Evolutionary conservation across 2,888 invertebrate genomes (phyloP).

Genomic region (Atherix ibis): DNA sequence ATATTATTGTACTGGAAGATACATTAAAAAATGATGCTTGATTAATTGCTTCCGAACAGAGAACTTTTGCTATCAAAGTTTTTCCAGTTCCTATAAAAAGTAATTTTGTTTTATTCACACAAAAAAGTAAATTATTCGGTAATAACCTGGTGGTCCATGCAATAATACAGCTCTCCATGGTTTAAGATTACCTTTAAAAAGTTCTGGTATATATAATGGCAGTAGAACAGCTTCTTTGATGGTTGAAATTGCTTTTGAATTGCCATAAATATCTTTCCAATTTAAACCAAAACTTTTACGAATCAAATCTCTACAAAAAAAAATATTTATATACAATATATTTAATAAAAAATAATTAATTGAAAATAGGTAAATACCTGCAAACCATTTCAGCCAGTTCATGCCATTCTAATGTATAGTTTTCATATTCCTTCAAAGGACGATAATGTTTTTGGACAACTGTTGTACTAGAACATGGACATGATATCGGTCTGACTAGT

Average conservation of each 20-base stretch:
- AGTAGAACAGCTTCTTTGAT: slow-evolving; percentile 79
- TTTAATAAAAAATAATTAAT: background rate
- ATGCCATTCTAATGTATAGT: slow-evolving; percentile 40
- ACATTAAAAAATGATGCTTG: slow-evolving; percentile 78
- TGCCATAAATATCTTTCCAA: slow-evolving; percentile 71
- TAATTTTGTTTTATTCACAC: background rate
- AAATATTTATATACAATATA: slow-evolving; percentile 30
- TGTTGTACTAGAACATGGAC: slow-evolving; percentile 7
- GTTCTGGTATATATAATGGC: slow-evolving; percentile 54
- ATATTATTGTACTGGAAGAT: slow-evolving; percentile 75
- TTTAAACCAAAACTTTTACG: slow-evolving; percentile 47
- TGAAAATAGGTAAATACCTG: slow-evolving; percentile 5
- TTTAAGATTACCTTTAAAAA: slow-evolving; percentile 49
- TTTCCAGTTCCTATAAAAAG: slow-evolving; percentile 54
- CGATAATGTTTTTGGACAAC: background rate
- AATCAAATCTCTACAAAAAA: slow-evolving; percentile 39
- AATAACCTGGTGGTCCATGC: slow-evolving; percentile 38
- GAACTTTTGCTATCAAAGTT: slow-evolving; percentile 76
- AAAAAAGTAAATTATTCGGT: background rate
- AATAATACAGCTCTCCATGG: slow-evolving; percentile 71
- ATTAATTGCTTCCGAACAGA: slow-evolving; percentile 57
- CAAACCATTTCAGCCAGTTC: slow-evolving; percentile 49
- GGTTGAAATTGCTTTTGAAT: slow-evolving; percentile 55
- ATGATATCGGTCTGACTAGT: slow-evolving; percentile 10
- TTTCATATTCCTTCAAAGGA: slow-evolving; percentile 20